These are phyloP conservation scores for Cyclophora albipunctata DNA, from an alignment of 2,888 invertebrate species.

Conservation along the genomic window DNA sequence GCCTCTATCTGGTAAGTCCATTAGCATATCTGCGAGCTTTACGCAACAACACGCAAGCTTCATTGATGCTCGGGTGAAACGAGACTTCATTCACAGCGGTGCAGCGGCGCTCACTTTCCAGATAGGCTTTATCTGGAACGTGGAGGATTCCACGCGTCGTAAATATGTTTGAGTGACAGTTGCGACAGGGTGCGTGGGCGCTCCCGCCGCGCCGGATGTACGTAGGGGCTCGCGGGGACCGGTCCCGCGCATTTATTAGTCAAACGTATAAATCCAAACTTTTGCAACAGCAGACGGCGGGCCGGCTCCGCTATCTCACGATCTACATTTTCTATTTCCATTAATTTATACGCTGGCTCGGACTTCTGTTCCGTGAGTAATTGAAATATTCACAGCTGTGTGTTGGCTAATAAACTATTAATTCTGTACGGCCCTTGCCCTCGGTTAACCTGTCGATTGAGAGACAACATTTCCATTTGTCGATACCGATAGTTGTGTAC, in stretches of 20 bases:
- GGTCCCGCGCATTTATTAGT: slow-evolving; percentile 44
- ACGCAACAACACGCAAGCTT: slow-evolving; percentile 46
- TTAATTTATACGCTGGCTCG: slow-evolving; percentile 58
- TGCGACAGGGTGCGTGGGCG: slow-evolving; percentile 54
- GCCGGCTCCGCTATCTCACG: slow-evolving; percentile 60
- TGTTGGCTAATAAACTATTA: slow-evolving; percentile 58
- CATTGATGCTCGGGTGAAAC: slow-evolving; percentile 47
- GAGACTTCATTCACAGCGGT: slow-evolving; percentile 50
- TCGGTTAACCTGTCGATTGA: slow-evolving; percentile 43
- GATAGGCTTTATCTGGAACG: slow-evolving; percentile 31
- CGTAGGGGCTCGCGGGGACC: slow-evolving; percentile 66
- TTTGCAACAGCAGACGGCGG: slow-evolving; percentile 69
- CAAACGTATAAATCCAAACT: slow-evolving; percentile 33
- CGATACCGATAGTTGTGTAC: slow-evolving; percentile 37
- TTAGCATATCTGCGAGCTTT: slow-evolving; percentile 40
- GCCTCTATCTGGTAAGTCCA: slow-evolving; percentile 80
- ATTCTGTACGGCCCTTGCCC: slow-evolving; percentile 51
- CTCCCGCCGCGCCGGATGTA: slow-evolving; percentile 59
- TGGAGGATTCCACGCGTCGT: slow-evolving; percentile 46
- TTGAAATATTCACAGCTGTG: slow-evolving; percentile 62
- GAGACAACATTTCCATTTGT: slow-evolving; percentile 46
- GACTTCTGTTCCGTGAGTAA: slow-evolving; percentile 36
- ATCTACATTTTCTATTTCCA: slow-evolving; percentile 68
- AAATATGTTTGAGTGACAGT: slow-evolving; percentile 61
- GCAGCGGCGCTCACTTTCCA: slow-evolving; percentile 42